Evolutionary conservation across 2,113 vertebrate species (phyloP).

Genomic region (Cepphus grylle): DNA sequence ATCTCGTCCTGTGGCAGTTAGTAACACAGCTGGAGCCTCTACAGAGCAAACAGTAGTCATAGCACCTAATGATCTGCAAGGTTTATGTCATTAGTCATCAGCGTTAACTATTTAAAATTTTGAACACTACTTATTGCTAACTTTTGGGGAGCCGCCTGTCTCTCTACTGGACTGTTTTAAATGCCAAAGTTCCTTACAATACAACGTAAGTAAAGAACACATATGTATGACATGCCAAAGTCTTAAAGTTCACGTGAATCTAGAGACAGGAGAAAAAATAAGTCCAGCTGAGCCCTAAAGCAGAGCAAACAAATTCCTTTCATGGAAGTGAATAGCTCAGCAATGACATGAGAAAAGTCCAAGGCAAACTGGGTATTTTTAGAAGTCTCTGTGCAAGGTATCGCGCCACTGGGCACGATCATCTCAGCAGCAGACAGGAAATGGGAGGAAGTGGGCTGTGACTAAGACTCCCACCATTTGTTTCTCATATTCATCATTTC

Average conservation of each 20-base stretch:
- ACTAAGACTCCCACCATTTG: background rate
- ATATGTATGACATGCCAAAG: background rate
- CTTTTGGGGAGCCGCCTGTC: background rate
- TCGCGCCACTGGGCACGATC: fast-evolving
- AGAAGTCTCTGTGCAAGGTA: background rate
- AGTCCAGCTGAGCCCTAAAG: background rate
- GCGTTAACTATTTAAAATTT: background rate
- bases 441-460: background rate
- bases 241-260: background rate
- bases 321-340: background rate
- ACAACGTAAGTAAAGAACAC: background rate
- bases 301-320: background rate
- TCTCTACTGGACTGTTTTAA: background rate
- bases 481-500: background rate
- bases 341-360: background rate
- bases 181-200: background rate
- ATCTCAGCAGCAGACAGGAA: background rate
- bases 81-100: background rate
- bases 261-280: background rate
- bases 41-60: background rate
- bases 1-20: background rate
- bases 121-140: background rate
- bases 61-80: background rate
- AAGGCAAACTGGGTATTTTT: background rate
- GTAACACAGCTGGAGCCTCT: background rate